Conservation (phyloP, 1,140 invertebrate species). For the Chrysopa pallens region DNA sequence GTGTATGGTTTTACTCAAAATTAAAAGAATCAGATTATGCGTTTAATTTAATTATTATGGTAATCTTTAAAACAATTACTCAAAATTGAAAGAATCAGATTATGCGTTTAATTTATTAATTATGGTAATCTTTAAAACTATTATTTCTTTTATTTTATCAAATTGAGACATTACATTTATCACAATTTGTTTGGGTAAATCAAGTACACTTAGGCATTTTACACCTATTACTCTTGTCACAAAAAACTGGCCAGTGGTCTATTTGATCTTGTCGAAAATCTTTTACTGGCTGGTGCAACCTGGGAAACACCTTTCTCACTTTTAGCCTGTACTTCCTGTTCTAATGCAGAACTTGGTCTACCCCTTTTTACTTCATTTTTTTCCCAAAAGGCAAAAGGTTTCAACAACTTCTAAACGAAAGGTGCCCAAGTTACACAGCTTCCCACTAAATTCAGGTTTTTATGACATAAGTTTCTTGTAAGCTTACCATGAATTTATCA, state of each 20-base stretch:
- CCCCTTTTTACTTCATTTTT: conserved; percentile 12
- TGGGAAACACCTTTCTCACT: conserved; percentile 11
- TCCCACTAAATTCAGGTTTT: background rate
- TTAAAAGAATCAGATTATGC: too few relatives aligned
- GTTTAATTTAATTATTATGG: too few relatives aligned
- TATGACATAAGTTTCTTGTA: conserved; percentile 3
- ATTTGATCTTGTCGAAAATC: conserved; percentile 9
- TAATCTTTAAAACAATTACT: too few relatives aligned
- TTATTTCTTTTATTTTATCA: conserved; percentile 14
- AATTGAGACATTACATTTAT: conserved; percentile 12
- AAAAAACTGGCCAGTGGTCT: conserved; percentile 11
- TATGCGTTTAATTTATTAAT: too few relatives aligned
- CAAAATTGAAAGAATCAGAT: too few relatives aligned
- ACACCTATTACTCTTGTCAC: background rate
- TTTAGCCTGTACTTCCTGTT: conserved; percentile 10
- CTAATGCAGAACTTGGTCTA: conserved; percentile 9
- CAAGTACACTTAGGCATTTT: conserved; percentile 13
- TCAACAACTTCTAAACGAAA: conserved; percentile 13
- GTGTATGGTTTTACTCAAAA: too few relatives aligned
- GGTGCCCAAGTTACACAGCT: conserved; percentile 14
- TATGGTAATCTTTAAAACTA: conserved; percentile 14
- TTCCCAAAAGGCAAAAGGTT: conserved; percentile 11
- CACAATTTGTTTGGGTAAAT: conserved; percentile 10
- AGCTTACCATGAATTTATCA: conserved; percentile 11
- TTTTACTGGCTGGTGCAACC: conserved; percentile 9